Percentiles rank a stretch among this genome's conserved stretches.
Evolutionary conservation across 1,140 invertebrate genomes (phyloP).

Genomic region (Chionoecetes opilio): DNA sequence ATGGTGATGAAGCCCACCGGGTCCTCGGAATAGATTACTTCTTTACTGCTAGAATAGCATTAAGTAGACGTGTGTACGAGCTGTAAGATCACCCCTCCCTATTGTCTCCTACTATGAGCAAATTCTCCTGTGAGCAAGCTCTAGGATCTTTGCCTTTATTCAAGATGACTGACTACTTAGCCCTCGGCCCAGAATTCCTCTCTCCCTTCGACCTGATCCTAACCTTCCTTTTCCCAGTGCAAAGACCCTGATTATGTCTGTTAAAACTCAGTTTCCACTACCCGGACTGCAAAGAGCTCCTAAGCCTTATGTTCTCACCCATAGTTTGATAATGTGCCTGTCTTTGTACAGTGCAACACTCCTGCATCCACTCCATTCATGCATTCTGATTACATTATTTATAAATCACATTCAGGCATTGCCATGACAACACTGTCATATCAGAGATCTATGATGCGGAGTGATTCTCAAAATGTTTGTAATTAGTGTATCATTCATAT

Average conservation of each 20-base stretch:
- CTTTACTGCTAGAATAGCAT: slow-evolving; percentile 56
- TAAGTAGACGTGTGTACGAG: slow-evolving; percentile 49
- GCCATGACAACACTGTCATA: background rate
- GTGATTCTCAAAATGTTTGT: no score
- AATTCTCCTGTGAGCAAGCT: slow-evolving; percentile 25
- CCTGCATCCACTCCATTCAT: background rate
- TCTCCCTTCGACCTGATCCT: slow-evolving; percentile 59
- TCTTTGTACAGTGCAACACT: slow-evolving; percentile 1
- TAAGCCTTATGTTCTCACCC: slow-evolving; percentile 35
- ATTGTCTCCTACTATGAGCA: background rate
- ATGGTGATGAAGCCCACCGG: slow-evolving; percentile 35
- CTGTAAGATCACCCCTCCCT: slow-evolving; percentile 27
- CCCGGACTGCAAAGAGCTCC: slow-evolving; percentile 48
- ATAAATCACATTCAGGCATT: background rate
- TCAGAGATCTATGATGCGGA: background rate
- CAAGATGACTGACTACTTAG: slow-evolving; percentile 58
- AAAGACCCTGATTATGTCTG: background rate
- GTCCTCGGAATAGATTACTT: slow-evolving; percentile 63
- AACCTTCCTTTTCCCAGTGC: background rate
- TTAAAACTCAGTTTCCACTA: background rate
- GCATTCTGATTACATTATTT: background rate
- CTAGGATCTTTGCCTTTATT: slow-evolving; percentile 43
- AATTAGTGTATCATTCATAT: no score
- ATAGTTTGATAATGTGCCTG: slow-evolving; percentile 35
- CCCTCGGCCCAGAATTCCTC: slow-evolving; percentile 64